phyloP scores from a whole-genome alignment of 2,797 vertebrate species.

The Aulostomus chinensis region DNA sequence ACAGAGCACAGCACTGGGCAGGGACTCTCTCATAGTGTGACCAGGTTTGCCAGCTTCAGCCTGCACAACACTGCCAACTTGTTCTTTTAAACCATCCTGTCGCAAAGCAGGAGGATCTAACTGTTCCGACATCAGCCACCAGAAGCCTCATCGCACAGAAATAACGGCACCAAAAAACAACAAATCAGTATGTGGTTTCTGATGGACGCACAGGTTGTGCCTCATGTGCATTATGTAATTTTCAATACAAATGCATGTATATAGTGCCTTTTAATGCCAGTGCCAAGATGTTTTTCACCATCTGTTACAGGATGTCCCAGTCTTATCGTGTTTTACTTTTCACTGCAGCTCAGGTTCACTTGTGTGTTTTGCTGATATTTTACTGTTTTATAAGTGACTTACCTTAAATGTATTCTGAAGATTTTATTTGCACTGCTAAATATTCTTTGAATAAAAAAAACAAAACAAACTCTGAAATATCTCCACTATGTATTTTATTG shows the following conservation, averaged over 20 bases:
- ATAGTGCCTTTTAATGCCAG: constrained; percentile 4
- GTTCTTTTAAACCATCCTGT: constrained; percentile 47
- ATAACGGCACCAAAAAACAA: constrained; percentile 33
- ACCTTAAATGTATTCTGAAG: constrained; percentile 51
- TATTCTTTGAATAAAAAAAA: constrained; percentile 43
- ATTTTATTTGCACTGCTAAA: constrained; percentile 63
- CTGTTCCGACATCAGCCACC: constrained; percentile 29
- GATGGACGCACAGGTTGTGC: constrained; percentile 2
- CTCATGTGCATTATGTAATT: constrained; percentile 11
- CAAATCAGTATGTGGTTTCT: background rate
- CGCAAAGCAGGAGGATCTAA: constrained; percentile 39
- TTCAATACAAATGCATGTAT: constrained; percentile 15
- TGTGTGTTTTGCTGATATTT: constrained; percentile 48
- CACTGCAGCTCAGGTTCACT: constrained; percentile 66
- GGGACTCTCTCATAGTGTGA: constrained; percentile 84
- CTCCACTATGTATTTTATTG: background rate
- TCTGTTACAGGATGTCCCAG: constrained; percentile 6
- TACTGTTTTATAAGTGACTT: constrained; percentile 61
- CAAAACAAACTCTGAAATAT: constrained; percentile 27
- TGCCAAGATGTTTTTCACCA: constrained; percentile 44
- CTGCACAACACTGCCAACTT: constrained; percentile 28
- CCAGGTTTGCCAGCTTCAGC: constrained; percentile 33
- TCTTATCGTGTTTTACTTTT: constrained; percentile 17
- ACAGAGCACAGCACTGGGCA: constrained; percentile 84
- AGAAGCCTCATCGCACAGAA: constrained; percentile 38